Evolutionary conservation across 2,888 invertebrate species (phyloP), one percentile per base, ranked within the genome.

Genomic region (Catocala fraxini): DNA sequence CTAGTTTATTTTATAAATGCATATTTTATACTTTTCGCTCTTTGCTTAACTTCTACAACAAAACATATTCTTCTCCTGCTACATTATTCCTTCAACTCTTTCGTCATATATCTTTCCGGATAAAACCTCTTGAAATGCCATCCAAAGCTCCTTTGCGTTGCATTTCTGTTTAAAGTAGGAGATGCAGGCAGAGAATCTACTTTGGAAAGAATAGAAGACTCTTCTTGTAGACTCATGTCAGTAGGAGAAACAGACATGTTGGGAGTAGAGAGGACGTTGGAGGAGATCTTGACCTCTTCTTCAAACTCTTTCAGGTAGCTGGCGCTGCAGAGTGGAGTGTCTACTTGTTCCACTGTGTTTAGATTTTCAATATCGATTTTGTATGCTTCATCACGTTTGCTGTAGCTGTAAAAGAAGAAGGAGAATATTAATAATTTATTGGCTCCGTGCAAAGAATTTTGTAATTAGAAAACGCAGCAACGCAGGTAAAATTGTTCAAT

Each of bases 261-360:
- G 0, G 88, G 86, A 1, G 86, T 80, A 0, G 84, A 82, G 4
- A 88, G 73, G 11, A 86, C 65, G 35, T 85, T 83, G 33, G 83
- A 79, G n/a, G 90, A 87, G 0, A 81, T 79, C 47, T 91, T 89
- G 51, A 92, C 81, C 75, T 92, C 90, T 33, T 83, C 88, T 63
- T 92, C 88, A 51, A 92, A 83, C 12, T 86, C 86, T 48, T 92
- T 91, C 10, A 97, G 93, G 47, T 96, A 95, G 68, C 96, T 95
- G 0, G 98, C 97, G 73, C 97, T 97, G 88, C 97, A 98, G 1
- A 97, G 94, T 0, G 98, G 98, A 0, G 97, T 97, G 35, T 95
- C 95, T 0, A 96, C 95, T 74, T 96, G 95, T 71, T 95, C 95
- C 0, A 96, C 96, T 15, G 94, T 93, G 82, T 97, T 95, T 53